Conservation (phyloP, 2,888 invertebrate genomes). For the Oscheius sp. region DNA sequence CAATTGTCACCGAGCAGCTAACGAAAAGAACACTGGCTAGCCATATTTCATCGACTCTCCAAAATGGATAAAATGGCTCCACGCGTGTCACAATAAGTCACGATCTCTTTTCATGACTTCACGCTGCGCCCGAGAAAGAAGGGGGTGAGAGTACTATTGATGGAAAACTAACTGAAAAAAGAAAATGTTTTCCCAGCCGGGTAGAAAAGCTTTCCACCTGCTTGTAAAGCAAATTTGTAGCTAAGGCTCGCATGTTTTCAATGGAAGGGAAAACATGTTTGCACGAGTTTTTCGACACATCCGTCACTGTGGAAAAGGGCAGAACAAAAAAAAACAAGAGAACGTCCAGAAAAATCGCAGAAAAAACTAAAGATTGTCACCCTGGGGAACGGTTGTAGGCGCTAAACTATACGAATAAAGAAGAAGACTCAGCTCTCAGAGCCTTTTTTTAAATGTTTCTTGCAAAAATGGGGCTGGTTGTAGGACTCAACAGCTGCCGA, state of each 20-base stretch:
- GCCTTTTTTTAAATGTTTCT: neutral
- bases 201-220: neutral
- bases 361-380: neutral
- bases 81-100: conserved; percentile 11
- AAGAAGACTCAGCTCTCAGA: neutral
- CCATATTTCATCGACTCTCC: conserved; percentile 12
- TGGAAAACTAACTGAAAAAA: too few species aligned
- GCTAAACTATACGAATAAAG: too few species aligned
- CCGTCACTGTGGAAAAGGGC: neutral
- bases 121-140: too few species aligned
- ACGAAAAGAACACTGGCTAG: neutral
- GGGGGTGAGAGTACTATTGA: too few species aligned
- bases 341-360: neutral
- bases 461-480: neutral
- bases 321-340: neutral
- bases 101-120: too few species aligned
- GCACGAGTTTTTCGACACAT: conserved; percentile 6
- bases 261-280: conserved; percentile 9
- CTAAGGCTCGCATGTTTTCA: neutral
- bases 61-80: neutral
- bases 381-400: too few species aligned
- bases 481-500: neutral
- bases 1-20: conserved; percentile 19
- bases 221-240: neutral
- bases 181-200: neutral